Conservation (phyloP, 2,797 vertebrate species). For the Simalia tracyae region DNA sequence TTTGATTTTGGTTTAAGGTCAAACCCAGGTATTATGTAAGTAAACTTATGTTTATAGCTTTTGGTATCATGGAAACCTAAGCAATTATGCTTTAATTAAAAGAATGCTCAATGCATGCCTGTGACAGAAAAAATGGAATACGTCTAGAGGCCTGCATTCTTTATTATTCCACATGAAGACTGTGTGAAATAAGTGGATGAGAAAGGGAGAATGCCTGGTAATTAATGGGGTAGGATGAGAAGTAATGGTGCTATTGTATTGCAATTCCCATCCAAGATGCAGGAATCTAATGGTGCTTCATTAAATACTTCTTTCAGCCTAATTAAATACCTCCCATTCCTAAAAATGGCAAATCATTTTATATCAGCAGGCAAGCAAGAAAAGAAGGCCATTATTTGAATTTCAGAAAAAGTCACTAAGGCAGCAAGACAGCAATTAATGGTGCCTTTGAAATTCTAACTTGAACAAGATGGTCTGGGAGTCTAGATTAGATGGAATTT, state of each 20-base stretch:
- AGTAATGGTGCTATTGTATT: conserved; percentile 6
- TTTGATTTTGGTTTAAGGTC: not conserved
- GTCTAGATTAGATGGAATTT: conserved; percentile 24
- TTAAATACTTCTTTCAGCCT: conserved; percentile 42
- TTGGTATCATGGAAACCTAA: not conserved
- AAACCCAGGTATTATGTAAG: not conserved
- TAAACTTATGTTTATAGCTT: not conserved
- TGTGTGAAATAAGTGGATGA: fast-evolving
- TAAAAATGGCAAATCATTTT: conserved; percentile 41
- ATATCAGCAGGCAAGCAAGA: conserved; percentile 10
- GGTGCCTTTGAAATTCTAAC: conserved; percentile 26
- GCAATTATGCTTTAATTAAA: not conserved
- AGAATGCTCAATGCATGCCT: not conserved
- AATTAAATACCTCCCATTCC: conserved; percentile 49
- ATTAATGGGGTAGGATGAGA: not conserved
- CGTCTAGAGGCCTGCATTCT: fast-evolving
- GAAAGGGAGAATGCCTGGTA: not conserved
- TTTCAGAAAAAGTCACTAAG: conserved; percentile 46
- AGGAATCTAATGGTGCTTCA: conserved; percentile 38
- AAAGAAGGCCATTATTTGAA: conserved; percentile 33
- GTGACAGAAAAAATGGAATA: not conserved
- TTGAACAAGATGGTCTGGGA: conserved; percentile 26
- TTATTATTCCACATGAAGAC: not conserved
- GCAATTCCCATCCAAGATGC: not conserved
- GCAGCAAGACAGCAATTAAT: conserved; percentile 51